These are phyloP conservation scores for Ischnura elegans DNA, from an alignment of 2,888 invertebrate species.

Conservation along the genomic window DNA sequence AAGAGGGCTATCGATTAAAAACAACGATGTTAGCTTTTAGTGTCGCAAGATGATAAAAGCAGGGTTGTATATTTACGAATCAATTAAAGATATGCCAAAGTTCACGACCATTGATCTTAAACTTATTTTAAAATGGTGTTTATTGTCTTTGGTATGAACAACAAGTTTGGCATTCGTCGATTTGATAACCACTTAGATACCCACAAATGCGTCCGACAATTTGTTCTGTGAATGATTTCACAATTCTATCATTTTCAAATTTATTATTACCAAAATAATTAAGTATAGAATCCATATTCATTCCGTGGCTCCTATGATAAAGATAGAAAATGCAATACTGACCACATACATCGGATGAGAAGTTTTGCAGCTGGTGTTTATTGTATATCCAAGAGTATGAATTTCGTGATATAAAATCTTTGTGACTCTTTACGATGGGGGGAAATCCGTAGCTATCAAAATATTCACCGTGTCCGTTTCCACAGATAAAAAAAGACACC, in stretches of 20 bases:
- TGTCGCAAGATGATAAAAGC: too few relatives aligned
- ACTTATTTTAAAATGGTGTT: not conserved
- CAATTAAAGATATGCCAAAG: too few relatives aligned
- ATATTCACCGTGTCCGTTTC: not conserved
- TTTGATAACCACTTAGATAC: not conserved
- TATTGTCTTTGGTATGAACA: not conserved
- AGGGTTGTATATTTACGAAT: too few relatives aligned
- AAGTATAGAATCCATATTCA: not conserved
- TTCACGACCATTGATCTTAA: too few relatives aligned
- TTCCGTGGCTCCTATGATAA: not conserved
- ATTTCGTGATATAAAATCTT: not conserved
- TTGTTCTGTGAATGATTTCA: not conserved
- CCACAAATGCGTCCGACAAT: not conserved
- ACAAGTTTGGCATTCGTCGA: not conserved
- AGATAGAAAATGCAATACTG: not conserved
- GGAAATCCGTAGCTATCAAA: slow-evolving; percentile 25
- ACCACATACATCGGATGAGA: not conserved
- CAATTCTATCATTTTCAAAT: not conserved
- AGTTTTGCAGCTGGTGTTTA: not conserved
- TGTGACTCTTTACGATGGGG: not conserved
- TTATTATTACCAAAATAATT: not conserved
- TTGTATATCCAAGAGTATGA: not conserved
- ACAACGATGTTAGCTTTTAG: too few relatives aligned
- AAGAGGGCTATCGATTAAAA: too few relatives aligned
- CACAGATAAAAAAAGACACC: not conserved